Evolutionary conservation across 2,113 vertebrate genomes (phyloP).

Genomic region (Sinocyclocheilus rhinocerous): DNA sequence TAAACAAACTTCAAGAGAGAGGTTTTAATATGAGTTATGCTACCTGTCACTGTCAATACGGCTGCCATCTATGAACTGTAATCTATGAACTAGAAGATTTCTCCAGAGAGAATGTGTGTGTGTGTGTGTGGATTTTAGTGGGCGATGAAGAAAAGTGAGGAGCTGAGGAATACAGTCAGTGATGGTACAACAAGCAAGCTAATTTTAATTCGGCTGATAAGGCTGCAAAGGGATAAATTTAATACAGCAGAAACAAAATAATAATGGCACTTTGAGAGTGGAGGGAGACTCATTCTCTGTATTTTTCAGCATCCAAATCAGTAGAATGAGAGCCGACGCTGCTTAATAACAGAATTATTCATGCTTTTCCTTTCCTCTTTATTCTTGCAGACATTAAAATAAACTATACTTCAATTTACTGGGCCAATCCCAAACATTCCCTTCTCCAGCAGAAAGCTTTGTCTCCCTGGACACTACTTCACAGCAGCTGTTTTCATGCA

Average conservation of each 20-base stretch:
- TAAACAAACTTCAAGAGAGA: conserved; percentile 13
- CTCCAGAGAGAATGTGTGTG: not conserved
- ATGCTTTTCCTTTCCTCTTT: not conserved
- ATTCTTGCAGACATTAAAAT: conserved; percentile 11
- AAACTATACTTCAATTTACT: conserved; percentile 24
- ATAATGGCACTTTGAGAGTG: conserved; percentile 1
- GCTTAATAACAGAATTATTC: conserved; percentile 31
- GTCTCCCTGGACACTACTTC: not conserved
- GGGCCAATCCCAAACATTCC: conserved; percentile 11
- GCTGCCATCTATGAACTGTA: conserved; percentile 9
- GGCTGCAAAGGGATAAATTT: not conserved
- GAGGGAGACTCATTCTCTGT: not conserved
- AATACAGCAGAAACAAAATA: conserved; percentile 33
- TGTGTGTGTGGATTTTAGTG: not conserved
- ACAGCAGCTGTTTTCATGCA: not conserved
- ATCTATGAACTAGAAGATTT: conserved; percentile 13
- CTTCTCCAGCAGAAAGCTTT: not conserved
- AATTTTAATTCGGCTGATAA: conserved; percentile 28
- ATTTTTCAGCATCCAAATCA: conserved; percentile 7
- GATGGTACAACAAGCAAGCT: conserved; percentile 32
- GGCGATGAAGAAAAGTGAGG: not conserved
- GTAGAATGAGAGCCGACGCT: not conserved
- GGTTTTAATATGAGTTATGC: not conserved
- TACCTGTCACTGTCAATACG: not conserved
- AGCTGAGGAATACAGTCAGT: not conserved